These are phyloP conservation scores for Pagetopsis macropterus DNA, from an alignment of 2,797 vertebrate genomes.

Conservation along the genomic window DNA sequence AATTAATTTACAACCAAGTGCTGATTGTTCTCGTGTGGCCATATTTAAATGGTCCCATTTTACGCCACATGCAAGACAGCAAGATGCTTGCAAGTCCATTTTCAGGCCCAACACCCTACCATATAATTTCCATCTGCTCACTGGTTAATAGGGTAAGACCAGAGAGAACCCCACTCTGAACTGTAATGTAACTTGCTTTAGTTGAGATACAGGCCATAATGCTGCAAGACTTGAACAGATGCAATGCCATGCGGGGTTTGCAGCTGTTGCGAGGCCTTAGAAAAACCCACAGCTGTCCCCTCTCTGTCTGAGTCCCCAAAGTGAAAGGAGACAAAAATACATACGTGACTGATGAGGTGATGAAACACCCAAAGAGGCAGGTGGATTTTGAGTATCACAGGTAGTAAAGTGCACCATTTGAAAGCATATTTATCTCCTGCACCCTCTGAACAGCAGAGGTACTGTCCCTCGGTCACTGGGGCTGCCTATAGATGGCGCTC, in stretches of 20 bases:
- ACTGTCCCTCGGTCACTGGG: slow-evolving; percentile 2
- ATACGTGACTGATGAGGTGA: slow-evolving; percentile 70
- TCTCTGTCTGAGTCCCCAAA: slow-evolving; percentile 47
- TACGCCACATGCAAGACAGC: slow-evolving; percentile 40
- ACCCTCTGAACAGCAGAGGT: background rate
- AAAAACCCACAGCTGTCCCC: slow-evolving; percentile 71
- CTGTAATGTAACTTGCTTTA: slow-evolving; percentile 54
- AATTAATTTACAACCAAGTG: slow-evolving; percentile 55
- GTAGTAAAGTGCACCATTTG: slow-evolving; percentile 34
- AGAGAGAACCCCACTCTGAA: slow-evolving; percentile 57
- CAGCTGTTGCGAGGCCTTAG: slow-evolving; percentile 72
- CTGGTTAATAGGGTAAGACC: slow-evolving; percentile 69
- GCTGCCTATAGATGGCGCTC: slow-evolving; percentile 78
- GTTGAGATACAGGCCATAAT: slow-evolving; percentile 43
- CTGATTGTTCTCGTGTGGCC: slow-evolving; percentile 64
- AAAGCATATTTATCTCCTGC: slow-evolving; percentile 8
- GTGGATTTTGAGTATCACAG: slow-evolving; percentile 48
- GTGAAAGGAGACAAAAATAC: slow-evolving; percentile 55
- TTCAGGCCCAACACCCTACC: slow-evolving; percentile 40
- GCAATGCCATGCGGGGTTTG: slow-evolving; percentile 71
- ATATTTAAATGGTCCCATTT: slow-evolving; percentile 66
- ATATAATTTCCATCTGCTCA: slow-evolving; percentile 72
- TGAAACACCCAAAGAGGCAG: slow-evolving; percentile 47
- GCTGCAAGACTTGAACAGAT: slow-evolving; percentile 69
- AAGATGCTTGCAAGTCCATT: slow-evolving; percentile 47